phyloP scores from a whole-genome alignment of 2,888 invertebrate genomes.

The Chydorus sphaericus region DNA sequence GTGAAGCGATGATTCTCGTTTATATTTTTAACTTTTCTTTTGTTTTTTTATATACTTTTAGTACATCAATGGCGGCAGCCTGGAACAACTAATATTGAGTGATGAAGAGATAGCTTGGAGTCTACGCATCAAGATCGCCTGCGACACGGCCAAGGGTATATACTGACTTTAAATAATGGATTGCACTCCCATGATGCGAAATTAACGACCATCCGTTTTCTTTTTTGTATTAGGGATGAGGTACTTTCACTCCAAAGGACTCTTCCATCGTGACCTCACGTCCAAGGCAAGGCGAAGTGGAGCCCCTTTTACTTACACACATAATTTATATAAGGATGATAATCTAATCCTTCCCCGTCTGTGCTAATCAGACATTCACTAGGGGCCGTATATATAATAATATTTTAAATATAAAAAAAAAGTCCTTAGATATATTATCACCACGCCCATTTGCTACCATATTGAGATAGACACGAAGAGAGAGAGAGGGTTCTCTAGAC shows the following conservation, averaged over 20 bases:
- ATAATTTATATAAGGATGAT: too few species aligned
- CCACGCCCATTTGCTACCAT: not conserved
- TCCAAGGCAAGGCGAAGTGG: constrained; percentile 53
- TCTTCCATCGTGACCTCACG: constrained; percentile 91
- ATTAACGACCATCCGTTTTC: too few species aligned
- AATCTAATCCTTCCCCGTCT: too few species aligned
- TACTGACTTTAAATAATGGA: too few species aligned
- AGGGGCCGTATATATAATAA: too few species aligned
- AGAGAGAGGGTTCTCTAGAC: too few species aligned
- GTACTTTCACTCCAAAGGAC: constrained; percentile 79
- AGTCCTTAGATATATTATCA: not conserved
- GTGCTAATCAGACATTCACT: too few species aligned
- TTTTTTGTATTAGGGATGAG: too few species aligned
- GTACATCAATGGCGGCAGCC: constrained; percentile 86
- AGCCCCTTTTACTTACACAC: constrained; percentile 9
- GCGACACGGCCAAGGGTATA: constrained; percentile 80
- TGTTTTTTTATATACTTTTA: constrained; percentile 23
- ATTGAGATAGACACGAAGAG: not conserved
- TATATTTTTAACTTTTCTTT: constrained; percentile 6
- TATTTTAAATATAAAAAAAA: not conserved
- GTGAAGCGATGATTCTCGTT: not conserved
- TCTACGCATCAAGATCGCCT: constrained; percentile 64
- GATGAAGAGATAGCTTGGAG: constrained; percentile 58
- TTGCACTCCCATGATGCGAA: too few species aligned
- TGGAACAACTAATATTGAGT: constrained; percentile 78